phyloP scores from a whole-genome alignment of 2,888 invertebrate species.

The Pheosia tremula region DNA sequence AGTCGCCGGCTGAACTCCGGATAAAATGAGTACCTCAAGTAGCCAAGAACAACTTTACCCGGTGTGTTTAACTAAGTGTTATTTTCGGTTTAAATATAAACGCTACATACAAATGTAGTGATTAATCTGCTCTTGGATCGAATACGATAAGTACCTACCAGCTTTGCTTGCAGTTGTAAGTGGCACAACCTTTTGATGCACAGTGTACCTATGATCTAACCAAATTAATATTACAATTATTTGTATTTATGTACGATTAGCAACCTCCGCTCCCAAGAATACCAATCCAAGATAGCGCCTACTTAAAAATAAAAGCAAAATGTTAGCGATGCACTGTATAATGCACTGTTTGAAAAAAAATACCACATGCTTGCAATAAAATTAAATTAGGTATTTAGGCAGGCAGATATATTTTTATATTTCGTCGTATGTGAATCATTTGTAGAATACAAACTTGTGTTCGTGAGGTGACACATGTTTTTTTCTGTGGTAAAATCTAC shows the following conservation, averaged over 20 bases:
- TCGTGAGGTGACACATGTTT: no score
- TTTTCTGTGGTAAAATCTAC: no score
- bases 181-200: conserved; percentile 6
- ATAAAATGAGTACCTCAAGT: conserved; percentile 41
- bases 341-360: background rate
- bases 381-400: no score
- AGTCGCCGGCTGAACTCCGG: conserved; percentile 9
- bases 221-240: no score
- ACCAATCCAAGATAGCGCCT: conserved; percentile 19
- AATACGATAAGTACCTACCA: conserved; percentile 10
- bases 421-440: no score
- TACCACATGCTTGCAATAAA: background rate
- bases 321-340: conserved; percentile 9
- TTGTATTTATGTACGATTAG: no score
- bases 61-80: conserved; percentile 28
- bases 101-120: background rate
- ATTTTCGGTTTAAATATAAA: background rate
- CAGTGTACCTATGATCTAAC: no score
- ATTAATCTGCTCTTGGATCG: background rate
- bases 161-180: conserved; percentile 21
- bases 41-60: conserved; percentile 32
- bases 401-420: no score
- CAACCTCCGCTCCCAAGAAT: background rate
- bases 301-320: conserved; percentile 27
- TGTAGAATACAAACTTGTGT: no score